Evolutionary conservation across 1,140 invertebrate species (phyloP), one percentile per base, ranked within the genome.

Genomic region (Tetramorium simillimum): DNA sequence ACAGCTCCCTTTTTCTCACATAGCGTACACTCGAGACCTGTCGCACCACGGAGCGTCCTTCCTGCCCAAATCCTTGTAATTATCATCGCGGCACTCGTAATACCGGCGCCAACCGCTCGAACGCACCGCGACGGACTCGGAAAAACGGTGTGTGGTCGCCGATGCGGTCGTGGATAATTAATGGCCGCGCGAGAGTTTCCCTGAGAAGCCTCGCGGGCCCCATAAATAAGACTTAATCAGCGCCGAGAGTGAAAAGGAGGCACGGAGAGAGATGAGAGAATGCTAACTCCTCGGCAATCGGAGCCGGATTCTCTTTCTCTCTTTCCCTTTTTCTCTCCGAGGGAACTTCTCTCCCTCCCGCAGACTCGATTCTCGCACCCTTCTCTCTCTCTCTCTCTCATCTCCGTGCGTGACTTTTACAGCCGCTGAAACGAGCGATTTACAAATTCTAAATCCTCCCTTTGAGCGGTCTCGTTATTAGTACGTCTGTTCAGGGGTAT

Each of bases 191-290:
- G 53, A 82, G 78, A 72, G 43, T 75, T 84, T 75, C 73, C 53
- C 43, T 75, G 40, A 37, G 18, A 9, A 62, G 33, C 21, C 63
- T 56, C 37, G 16, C 51, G 46, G 5, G 16, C 53, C 80, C 46
- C 80, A 49, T 84, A 84, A 84, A 84, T 84, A 62, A 84, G 40
- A 84, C 43, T 84, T 84, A 84, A 84, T 84, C 69, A 84, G 24
- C 43, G 33, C 33, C 21, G 16, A 40, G 21, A 24, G 40, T 46
- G 24, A 73, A 60, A 82, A 60, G 46, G 28, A 40, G n/a, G 3
- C n/a, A 24, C 24, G 24, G 16, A 80, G 37, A 58, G 37, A 40
- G 14, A 21, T 3, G 37, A 63, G 28, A 69, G 65, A 46, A 69
- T 46, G 9, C 21, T 43, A 6, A 7, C 14, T 67, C 9, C 7